phyloP scores from a whole-genome alignment of 2,797 vertebrate genomes.

The Lagocephalus sceleratus region DNA sequence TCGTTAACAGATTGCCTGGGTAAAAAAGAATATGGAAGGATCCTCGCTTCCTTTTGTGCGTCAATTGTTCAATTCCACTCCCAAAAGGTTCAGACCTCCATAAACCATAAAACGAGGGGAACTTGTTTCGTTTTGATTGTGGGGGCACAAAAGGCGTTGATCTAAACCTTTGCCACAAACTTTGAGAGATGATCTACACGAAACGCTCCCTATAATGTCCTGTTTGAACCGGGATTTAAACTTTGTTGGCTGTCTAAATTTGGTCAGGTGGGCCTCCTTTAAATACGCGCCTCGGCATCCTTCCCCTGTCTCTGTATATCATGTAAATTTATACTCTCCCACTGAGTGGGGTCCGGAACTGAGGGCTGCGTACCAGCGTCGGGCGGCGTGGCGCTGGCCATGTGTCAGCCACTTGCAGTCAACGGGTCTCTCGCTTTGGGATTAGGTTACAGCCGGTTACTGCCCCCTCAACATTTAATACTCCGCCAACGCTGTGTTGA shows the following conservation, averaged over 20 bases:
- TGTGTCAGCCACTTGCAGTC: slow-evolving; percentile 73
- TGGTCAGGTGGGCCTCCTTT: slow-evolving; percentile 3
- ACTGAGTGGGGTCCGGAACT: slow-evolving; percentile 51
- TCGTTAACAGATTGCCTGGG: slow-evolving; percentile 79
- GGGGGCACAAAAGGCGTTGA: too few species aligned
- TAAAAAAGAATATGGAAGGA: slow-evolving; percentile 84
- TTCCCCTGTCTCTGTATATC: slow-evolving; percentile 31
- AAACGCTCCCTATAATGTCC: background rate
- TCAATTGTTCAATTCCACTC: slow-evolving; percentile 76
- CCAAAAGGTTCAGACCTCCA: slow-evolving; percentile 69
- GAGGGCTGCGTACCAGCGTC: slow-evolving; percentile 38
- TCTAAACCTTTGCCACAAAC: too few species aligned
- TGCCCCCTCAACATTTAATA: slow-evolving; percentile 56
- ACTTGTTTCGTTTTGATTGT: slow-evolving; percentile 14
- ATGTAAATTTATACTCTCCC: slow-evolving; percentile 57
- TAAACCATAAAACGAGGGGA: slow-evolving; percentile 70
- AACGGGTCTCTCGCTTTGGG: slow-evolving; percentile 45
- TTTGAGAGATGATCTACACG: too few species aligned
- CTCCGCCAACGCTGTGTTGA: slow-evolving; percentile 28
- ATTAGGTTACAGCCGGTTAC: slow-evolving; percentile 69
- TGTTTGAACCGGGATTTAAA: background rate
- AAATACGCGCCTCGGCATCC: background rate
- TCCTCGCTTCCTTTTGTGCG: slow-evolving; percentile 81
- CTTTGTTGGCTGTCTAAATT: background rate
- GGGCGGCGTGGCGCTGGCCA: slow-evolving; percentile 61